These are phyloP conservation scores for Syndactyla subalaris DNA, from an alignment of 2,797 vertebrate species.

Conservation along the genomic window DNA sequence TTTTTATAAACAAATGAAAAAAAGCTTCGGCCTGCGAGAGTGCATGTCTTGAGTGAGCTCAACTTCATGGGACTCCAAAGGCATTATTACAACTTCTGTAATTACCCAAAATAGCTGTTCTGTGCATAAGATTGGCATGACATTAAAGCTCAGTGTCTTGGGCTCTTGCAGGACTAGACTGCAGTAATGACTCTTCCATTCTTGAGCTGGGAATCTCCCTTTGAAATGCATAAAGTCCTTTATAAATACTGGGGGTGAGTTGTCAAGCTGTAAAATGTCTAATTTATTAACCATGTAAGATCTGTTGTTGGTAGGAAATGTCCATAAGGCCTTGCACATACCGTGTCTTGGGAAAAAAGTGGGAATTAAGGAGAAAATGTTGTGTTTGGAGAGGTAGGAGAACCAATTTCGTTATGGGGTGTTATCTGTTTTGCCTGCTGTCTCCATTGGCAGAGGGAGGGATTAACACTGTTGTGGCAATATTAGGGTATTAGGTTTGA, in stretches of 20 bases:
- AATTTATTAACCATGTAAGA: neutral
- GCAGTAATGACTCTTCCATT: neutral
- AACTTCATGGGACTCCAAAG: neutral
- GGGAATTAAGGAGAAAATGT: neutral
- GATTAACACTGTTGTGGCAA: neutral
- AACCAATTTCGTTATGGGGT: neutral
- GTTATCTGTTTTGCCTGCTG: neutral
- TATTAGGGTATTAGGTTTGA: neutral
- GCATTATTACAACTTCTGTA: constrained; percentile 28
- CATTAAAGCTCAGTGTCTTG: constrained; percentile 22
- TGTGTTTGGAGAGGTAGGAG: neutral
- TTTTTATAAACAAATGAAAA: neutral
- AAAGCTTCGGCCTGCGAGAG: neutral
- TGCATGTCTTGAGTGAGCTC: neutral
- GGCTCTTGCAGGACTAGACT: neutral
- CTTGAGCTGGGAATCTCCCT: constrained; percentile 1
- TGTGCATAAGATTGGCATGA: neutral
- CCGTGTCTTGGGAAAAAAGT: neutral
- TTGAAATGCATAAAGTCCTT: neutral
- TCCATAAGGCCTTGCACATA: neutral
- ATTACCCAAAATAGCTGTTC: constrained; percentile 31
- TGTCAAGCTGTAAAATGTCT: neutral
- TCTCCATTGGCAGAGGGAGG: neutral
- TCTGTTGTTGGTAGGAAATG: neutral
- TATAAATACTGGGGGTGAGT: neutral